phyloP scores from a whole-genome alignment of 2,797 vertebrate species.

The Microctenopoma steveboyesi region DNA sequence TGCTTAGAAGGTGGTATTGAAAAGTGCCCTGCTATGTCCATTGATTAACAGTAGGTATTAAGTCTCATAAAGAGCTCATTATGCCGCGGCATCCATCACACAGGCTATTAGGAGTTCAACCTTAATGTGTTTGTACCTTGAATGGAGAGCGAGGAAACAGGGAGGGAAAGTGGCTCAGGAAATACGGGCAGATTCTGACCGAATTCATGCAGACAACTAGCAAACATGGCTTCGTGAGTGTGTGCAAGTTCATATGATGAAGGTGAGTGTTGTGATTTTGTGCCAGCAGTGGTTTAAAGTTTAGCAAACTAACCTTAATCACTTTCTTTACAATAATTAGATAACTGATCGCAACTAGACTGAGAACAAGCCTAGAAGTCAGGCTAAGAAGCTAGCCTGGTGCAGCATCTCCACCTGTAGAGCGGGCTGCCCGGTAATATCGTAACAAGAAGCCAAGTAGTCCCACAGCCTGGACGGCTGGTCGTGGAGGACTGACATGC shows the following conservation, averaged over 20 bases:
- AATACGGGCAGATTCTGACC: constrained; percentile 52
- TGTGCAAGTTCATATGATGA: constrained; percentile 3
- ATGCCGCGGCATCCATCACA: constrained; percentile 87
- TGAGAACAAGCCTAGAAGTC: neutral
- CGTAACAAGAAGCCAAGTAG: neutral
- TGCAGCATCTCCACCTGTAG: neutral
- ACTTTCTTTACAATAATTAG: neutral
- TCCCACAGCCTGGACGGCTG: neutral
- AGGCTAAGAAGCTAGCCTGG: no score
- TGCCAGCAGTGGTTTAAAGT: constrained; percentile 1
- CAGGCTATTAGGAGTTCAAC: constrained; percentile 81
- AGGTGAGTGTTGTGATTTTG: constrained; percentile 4
- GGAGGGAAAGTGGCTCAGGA: constrained; percentile 51
- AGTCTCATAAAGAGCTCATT: constrained; percentile 92
- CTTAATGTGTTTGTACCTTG: constrained; percentile 80
- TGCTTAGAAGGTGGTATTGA: constrained; percentile 90
- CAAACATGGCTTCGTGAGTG: constrained; percentile 12
- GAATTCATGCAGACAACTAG: constrained; percentile 45
- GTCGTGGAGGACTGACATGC: neutral
- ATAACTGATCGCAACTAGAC: no score
- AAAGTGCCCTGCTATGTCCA: constrained; percentile 89
- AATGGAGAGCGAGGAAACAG: constrained; percentile 65
- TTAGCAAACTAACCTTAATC: neutral
- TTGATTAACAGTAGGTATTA: constrained; percentile 96
- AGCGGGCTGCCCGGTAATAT: neutral